These are phyloP conservation scores for Thermophis baileyi DNA, from an alignment of 2,113 vertebrate species.

Conservation along the genomic window DNA sequence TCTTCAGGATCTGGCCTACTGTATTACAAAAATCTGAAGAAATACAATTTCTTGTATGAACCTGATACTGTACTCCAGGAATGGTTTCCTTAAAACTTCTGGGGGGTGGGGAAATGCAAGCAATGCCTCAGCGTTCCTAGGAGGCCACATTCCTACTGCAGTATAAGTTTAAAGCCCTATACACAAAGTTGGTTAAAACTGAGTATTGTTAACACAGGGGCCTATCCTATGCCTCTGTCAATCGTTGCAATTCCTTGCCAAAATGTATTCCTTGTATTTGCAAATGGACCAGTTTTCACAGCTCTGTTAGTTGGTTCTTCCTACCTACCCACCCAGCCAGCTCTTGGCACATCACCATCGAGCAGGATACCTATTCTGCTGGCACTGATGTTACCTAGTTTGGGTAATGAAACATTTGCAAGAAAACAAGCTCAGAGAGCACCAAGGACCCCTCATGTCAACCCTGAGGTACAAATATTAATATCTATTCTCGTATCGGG, in stretches of 20 bases:
- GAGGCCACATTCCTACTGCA: background rate
- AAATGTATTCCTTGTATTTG: background rate
- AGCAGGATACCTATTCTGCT: background rate
- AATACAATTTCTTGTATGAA: background rate
- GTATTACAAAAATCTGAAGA: background rate
- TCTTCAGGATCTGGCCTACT: too few relatives aligned
- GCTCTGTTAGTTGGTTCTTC: background rate
- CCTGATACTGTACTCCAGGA: background rate
- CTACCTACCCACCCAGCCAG: background rate
- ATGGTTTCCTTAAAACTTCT: background rate
- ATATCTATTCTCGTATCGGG: background rate
- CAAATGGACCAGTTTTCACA: background rate
- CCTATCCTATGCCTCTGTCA: background rate
- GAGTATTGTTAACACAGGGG: background rate
- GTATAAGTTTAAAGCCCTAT: background rate
- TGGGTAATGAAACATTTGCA: background rate
- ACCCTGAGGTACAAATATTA: background rate
- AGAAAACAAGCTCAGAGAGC: background rate
- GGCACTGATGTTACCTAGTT: background rate
- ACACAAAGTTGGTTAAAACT: background rate
- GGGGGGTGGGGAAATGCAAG: accelerated
- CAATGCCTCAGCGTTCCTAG: background rate
- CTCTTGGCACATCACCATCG: background rate
- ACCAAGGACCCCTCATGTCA: background rate
- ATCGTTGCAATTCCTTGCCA: background rate